A percentile compares a stretch with the other conserved stretches of the same genome.
phyloP scores from a whole-genome alignment of 2,113 vertebrate genomes.

The Petrocephalus microphthalmus region DNA sequence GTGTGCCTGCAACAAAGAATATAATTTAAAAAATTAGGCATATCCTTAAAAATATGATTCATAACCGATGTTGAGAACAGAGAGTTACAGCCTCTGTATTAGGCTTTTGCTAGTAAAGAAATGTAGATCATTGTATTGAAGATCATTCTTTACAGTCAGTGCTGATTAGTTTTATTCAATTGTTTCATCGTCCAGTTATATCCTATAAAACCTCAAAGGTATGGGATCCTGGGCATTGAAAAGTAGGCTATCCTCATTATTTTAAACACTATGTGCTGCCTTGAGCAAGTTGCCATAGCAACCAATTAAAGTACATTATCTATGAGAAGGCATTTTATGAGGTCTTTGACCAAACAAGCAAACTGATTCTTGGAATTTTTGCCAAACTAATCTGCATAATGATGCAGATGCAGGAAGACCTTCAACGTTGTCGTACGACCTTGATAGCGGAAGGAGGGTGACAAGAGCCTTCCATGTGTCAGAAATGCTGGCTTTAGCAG shows the following conservation, averaged over 20 bases:
- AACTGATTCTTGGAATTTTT: conserved; percentile 20
- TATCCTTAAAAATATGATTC: background rate
- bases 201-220: conserved; percentile 13
- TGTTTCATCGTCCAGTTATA: background rate
- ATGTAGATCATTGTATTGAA: background rate
- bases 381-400: conserved; percentile 24
- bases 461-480: background rate
- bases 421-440: background rate
- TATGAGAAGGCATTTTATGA: conserved; percentile 26
- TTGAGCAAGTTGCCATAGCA: conserved; percentile 22
- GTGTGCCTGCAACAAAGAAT: background rate
- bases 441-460: background rate
- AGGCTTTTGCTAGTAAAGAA: background rate
- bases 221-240: conserved; percentile 19
- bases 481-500: background rate
- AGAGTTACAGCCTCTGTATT: background rate
- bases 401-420: background rate
- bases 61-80: background rate
- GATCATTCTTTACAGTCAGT: background rate
- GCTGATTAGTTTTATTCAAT: background rate
- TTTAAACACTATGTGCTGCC: conserved; percentile 19
- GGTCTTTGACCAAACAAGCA: conserved; percentile 23
- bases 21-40: background rate
- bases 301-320: conserved; percentile 29
- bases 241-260: conserved; percentile 25